Base-by-base conservation (phyloP, 1,140 invertebrate species). In the Rhynchophorus ferrugineus region DNA sequence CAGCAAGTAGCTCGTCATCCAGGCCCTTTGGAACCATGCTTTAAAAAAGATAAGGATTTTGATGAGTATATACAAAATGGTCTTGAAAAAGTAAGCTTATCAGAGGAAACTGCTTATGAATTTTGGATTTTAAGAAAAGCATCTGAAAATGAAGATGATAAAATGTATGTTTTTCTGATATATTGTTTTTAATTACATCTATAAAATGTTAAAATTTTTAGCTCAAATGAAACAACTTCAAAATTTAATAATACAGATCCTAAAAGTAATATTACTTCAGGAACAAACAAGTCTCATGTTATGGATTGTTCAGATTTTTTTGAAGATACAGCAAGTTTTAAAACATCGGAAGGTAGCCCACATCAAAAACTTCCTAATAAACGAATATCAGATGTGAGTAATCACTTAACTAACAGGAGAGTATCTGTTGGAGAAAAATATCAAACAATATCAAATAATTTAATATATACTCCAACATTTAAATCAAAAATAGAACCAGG, bases 1-100 rank as follows among this genome's bases (percentile, higher is more conserved):
- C 81, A 85, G 67, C 84, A 87, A 69, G 72, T 88, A 64, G 70
- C 76, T 42, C 80, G 79, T 41, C 90, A 93, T 76, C 90, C 90
- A 42, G 84, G 85, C 50, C 68, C 71, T 21, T 48, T 69, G 69
- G 65, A 74, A 73, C 43, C 73, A 67, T 45, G 62, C 57, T 21
- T 53, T 63, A 69, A 54, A 66, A 69, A 14, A 63, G 67, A 56
- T 65, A 64, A 48, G 63, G 69, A 44, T 29, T 54, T 61, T 52
- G 61, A 68, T 47, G 79, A 76, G 62, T 75, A 81, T 48, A 62
- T 87, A 24, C 69, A 84, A 36, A 79, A 83, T 61, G 83, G 82
- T 62, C 71, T 89, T 11, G 81, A 83, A 62, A 81, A 85, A 71
- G 82, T 87, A 41, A 83, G 80, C 41, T 81, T 86, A 41, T 78